Conservation (phyloP, 2,888 invertebrate species). For the Ischnus inquisitorius region DNA sequence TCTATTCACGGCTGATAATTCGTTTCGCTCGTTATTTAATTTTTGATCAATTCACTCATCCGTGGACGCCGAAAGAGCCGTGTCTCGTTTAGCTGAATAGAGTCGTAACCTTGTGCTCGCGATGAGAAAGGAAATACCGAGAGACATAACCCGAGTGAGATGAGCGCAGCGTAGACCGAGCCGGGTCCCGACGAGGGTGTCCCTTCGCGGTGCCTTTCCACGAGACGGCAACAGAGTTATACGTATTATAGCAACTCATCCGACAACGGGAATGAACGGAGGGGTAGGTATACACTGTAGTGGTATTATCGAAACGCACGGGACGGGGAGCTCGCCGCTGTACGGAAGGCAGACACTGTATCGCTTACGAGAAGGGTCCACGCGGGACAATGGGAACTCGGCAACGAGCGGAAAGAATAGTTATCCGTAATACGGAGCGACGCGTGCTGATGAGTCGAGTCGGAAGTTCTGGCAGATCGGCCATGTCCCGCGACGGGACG, state of each 20-base stretch:
- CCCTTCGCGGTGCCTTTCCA: neutral
- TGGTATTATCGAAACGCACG: constrained; percentile 43
- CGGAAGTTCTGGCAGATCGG: constrained; percentile 81
- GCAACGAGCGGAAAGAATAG: constrained; percentile 83
- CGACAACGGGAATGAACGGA: constrained; percentile 39
- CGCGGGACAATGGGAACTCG: constrained; percentile 76
- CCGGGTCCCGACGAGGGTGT: neutral
- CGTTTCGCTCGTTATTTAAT: neutral
- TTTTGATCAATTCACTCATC: neutral
- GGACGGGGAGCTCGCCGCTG: constrained; percentile 68
- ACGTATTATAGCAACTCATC: constrained; percentile 30
- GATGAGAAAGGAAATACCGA: constrained; percentile 50
- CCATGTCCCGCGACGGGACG: constrained; percentile 15
- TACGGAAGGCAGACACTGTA: constrained; percentile 72
- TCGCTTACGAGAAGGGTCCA: constrained; percentile 80
- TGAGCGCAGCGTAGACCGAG: neutral
- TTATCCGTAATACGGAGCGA: constrained; percentile 83
- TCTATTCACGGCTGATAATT: neutral
- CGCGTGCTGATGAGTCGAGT: constrained; percentile 82
- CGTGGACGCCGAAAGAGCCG: neutral
- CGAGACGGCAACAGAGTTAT: constrained; percentile 30
- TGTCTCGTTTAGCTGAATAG: neutral
- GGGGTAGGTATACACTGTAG: constrained; percentile 51
- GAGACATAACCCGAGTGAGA: neutral
- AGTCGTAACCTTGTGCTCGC: neutral